phyloP scores from a whole-genome alignment of 2,113 vertebrate genomes.

The Phocoena phocoena region DNA sequence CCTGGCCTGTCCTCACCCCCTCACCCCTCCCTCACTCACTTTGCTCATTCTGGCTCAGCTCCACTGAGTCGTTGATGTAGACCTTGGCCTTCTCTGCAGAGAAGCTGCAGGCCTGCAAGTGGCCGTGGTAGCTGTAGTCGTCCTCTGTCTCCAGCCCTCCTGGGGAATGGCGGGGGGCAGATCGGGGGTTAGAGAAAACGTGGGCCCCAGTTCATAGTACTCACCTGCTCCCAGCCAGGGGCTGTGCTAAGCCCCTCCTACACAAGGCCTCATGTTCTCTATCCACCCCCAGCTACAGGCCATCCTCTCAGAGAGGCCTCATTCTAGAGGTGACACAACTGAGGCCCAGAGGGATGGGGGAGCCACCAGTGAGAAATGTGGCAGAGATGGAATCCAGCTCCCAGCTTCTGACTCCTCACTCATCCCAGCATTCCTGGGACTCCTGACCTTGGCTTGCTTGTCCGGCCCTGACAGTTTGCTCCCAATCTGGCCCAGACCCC shows the following conservation, averaged over 20 bases:
- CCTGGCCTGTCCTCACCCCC: background rate
- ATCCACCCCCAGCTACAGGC: background rate
- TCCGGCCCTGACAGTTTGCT: background rate
- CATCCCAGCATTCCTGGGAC: background rate
- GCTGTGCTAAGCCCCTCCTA: background rate
- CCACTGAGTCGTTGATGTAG: conserved; percentile 93
- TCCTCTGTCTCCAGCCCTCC: conserved; percentile 92
- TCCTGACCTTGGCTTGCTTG: background rate
- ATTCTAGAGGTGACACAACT: background rate
- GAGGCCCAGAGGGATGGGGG: background rate
- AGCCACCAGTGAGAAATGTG: background rate
- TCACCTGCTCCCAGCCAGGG: background rate
- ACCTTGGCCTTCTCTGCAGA: conserved; percentile 86
- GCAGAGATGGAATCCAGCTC: background rate
- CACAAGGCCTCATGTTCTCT: background rate
- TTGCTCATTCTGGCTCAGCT: conserved; percentile 88
- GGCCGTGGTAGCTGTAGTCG: conserved; percentile 91
- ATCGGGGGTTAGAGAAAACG: background rate
- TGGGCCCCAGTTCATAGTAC: background rate
- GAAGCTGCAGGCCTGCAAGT: conserved; percentile 88
- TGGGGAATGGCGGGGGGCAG: conserved; percentile 35
- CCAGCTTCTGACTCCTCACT: background rate
- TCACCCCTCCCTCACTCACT: conserved; percentile 76
- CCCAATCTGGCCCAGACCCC: background rate
- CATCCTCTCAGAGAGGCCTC: background rate